phyloP scores from a whole-genome alignment of 2,797 vertebrate genomes.

The Adrianichthys oophorus region DNA sequence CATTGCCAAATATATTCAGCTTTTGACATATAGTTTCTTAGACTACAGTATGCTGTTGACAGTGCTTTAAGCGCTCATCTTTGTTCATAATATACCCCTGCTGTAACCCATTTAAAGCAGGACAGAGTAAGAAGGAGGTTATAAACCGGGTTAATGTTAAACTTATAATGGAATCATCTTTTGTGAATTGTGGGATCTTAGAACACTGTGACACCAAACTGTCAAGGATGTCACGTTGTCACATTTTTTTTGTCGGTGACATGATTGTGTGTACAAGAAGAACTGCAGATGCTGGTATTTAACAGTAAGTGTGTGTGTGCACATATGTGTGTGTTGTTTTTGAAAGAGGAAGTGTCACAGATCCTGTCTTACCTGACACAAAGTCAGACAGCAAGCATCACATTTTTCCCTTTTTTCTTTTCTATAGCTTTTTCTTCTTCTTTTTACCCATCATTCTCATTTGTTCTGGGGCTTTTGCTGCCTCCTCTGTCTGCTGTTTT shows the following conservation, averaged over 20 bases:
- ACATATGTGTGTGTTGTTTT: constrained; percentile 1
- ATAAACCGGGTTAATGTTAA: constrained; percentile 74
- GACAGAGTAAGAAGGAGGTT: constrained; percentile 65
- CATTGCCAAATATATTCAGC: background rate
- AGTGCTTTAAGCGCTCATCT: constrained; percentile 2
- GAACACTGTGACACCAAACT: constrained; percentile 82
- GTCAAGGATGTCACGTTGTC: constrained; percentile 81
- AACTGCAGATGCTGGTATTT: constrained; percentile 40
- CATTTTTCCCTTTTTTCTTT: constrained; percentile 23
- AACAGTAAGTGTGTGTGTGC: constrained; percentile 21
- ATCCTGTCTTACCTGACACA: constrained; percentile 60
- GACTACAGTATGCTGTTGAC: constrained; percentile 9
- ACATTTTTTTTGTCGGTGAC: constrained; percentile 71
- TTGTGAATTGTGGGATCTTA: constrained; percentile 66
- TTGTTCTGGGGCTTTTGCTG: constrained; percentile 45
- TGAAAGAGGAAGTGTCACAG: constrained; percentile 42
- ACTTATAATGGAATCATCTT: constrained; percentile 71
- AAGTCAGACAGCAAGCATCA: constrained; percentile 43
- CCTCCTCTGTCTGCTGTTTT: constrained; percentile 58
- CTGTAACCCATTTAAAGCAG: constrained; percentile 59
- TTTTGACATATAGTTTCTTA: background rate
- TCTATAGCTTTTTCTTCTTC: constrained; percentile 9
- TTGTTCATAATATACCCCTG: background rate
- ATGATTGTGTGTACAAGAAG: constrained; percentile 47
- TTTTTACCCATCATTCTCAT: constrained; percentile 19